Evolutionary conservation across 2,888 invertebrate species (phyloP), one percentile per base, ranked within the genome.

Genomic region (Cordilura impudica): DNA sequence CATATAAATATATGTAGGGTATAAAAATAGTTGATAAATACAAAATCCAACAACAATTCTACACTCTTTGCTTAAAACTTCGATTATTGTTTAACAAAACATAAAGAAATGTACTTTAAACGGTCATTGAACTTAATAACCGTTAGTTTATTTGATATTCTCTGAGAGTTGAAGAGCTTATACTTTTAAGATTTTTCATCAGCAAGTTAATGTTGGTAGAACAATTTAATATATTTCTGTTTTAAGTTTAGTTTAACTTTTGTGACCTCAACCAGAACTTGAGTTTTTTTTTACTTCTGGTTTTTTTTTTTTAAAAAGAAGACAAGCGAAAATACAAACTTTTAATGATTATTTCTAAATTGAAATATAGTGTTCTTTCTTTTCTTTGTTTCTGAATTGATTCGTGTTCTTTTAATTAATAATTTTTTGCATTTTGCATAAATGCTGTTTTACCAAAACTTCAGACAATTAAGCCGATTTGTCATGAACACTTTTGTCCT

Each of bases 41-140:
- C 5, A 39, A 31, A 31, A n/a, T n/a, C n/a, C 35, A 39, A 39
- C 4, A 39, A 39, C 35, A 39, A 39, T n/a, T 3, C n/a, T 12
- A n/a, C n/a, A 2, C 35, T 39, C 35, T 39, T 39, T 39, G 14
- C 35, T 26, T 4, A 26, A 39, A 39, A 39, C n/a, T 39, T 4
- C 35, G 10, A 10, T 21, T 6, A n/a, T 5, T 19, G 26, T 8
- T 49, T 10, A 43, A 29, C 3, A 43, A 58, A 5, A 35, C n/a
- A 49, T 12, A 56, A 14, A 21, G 14, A 14, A 21, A 47, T 31
- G 49, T 3, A 45, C 10, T 43, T 60, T 53, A 14, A 39, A 4
- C 45, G 78, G 74, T 70, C 78, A 70, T 70, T 70, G 74, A 70
- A 78, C 78, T 43, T 19, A 8, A 69, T 53, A 71, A 19, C 65